Evolutionary conservation across 2,888 invertebrate species (phyloP).

Genomic region (Hydraecia micacea): DNA sequence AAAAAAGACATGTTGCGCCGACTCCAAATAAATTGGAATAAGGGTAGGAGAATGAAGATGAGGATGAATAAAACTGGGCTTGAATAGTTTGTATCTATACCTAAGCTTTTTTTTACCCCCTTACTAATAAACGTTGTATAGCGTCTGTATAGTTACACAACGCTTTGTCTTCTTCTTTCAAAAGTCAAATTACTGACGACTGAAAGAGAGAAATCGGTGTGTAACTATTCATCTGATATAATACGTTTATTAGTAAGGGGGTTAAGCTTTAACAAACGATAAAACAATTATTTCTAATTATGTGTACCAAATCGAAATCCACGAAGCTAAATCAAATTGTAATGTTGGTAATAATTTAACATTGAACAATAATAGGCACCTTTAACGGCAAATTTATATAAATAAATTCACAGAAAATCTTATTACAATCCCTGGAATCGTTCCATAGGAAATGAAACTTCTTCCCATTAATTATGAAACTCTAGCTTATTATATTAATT

Average conservation of each 20-base stretch:
- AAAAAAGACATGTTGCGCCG: background rate
- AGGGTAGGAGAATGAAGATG: background rate
- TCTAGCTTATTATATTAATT: constrained; percentile 3
- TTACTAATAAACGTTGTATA: too few species aligned
- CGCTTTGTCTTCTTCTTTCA: too few species aligned
- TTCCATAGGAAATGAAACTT: constrained; percentile 48
- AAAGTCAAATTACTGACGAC: too few species aligned
- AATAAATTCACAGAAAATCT: constrained; percentile 46
- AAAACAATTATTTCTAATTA: background rate
- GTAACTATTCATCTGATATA: too few species aligned
- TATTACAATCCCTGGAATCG: constrained; percentile 66
- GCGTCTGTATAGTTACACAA: too few species aligned
- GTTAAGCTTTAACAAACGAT: background rate
- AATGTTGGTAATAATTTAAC: constrained; percentile 18
- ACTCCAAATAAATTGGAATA: background rate
- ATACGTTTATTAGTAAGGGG: too few species aligned
- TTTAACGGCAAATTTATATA: constrained; percentile 17
- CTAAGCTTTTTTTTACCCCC: too few species aligned
- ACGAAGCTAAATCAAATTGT: background rate
- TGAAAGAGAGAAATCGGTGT: too few species aligned
- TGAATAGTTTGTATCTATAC: background rate
- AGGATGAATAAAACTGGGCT: background rate
- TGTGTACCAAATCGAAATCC: background rate
- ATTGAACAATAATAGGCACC: constrained; percentile 5
- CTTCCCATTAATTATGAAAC: constrained; percentile 66